phyloP scores from a whole-genome alignment of 1,140 invertebrate species.

The Cherax destructor region DNA sequence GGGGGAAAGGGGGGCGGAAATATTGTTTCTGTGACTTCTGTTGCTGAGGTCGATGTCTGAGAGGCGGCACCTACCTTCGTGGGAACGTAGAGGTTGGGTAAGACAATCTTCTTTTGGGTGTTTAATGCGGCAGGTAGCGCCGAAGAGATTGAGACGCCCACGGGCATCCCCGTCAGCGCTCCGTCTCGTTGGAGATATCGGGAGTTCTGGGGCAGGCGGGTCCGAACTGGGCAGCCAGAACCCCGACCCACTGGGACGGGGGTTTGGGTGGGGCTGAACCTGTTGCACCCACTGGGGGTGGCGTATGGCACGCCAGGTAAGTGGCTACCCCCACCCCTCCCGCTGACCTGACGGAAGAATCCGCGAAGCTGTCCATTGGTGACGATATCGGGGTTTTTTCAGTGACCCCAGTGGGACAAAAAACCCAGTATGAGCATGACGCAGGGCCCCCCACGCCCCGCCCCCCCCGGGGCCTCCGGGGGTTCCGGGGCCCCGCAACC shows the following conservation, averaged over 20 bases:
- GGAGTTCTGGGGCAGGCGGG: constrained; percentile 45
- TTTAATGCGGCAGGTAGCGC: constrained; percentile 28
- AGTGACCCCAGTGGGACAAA: not conserved
- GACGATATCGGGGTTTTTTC: constrained; percentile 36
- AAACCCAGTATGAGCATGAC: not conserved
- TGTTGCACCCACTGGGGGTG: constrained; percentile 53
- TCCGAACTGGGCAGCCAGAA: constrained; percentile 44
- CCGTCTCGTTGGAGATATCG: constrained; percentile 74
- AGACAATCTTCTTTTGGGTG: constrained; percentile 52
- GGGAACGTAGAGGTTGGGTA: constrained; percentile 56
- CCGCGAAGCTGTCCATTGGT: constrained; percentile 54
- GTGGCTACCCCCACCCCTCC: constrained; percentile 74
- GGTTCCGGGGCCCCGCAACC: not conserved
- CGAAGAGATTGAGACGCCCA: constrained; percentile 13
- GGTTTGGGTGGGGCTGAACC: constrained; percentile 52
- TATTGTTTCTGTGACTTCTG: no score
- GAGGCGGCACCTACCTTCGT: constrained; percentile 45
- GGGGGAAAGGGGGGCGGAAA: no score
- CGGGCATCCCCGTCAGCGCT: constrained; percentile 35
- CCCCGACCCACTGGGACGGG: constrained; percentile 58
- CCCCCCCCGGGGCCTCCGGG: constrained; percentile 12
- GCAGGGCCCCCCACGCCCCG: constrained; percentile 11
- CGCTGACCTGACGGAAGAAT: constrained; percentile 18
- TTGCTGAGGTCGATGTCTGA: no score
- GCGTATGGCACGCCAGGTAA: constrained; percentile 55